Percentiles rank a stretch among this genome's conserved stretches.
These are phyloP conservation scores for Tringa solitaria DNA, from an alignment of 2,113 vertebrate genomes.

Conservation along the genomic window DNA sequence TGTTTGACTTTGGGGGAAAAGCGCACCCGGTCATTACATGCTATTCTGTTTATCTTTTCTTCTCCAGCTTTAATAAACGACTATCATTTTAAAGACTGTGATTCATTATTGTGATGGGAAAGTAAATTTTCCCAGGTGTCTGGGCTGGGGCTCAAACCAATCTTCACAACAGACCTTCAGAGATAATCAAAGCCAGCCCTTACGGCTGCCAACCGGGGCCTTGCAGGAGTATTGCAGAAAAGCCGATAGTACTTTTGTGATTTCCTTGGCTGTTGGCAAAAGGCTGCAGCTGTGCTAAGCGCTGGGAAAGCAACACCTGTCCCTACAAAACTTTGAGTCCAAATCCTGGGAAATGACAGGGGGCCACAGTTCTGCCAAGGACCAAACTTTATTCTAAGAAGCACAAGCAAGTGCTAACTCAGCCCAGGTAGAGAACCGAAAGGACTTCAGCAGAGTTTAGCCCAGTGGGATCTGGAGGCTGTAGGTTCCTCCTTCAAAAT, in stretches of 20 bases:
- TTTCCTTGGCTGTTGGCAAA: background rate
- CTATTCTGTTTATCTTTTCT: background rate
- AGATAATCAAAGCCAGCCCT: background rate
- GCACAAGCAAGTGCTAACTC: background rate
- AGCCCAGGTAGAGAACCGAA: background rate
- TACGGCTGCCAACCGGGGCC: background rate
- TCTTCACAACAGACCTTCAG: background rate
- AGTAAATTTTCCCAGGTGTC: background rate
- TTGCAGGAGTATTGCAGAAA: background rate
- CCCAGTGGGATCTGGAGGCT: background rate
- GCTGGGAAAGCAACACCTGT: background rate
- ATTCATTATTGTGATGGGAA: background rate
- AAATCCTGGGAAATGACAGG: rapidly evolving
- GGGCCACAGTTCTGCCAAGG: background rate
- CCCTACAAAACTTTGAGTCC: background rate
- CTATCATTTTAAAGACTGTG: background rate
- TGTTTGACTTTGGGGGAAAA: background rate
- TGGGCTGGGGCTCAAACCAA: background rate
- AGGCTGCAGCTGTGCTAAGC: background rate
- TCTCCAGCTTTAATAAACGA: background rate
- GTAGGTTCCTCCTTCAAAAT: background rate
- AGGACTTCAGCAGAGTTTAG: background rate
- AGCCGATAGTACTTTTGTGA: background rate
- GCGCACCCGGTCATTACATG: background rate
- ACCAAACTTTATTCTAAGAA: background rate